Evolutionary conservation across 2,888 invertebrate species (phyloP).

Genomic region (Sylvicola cinctus): DNA sequence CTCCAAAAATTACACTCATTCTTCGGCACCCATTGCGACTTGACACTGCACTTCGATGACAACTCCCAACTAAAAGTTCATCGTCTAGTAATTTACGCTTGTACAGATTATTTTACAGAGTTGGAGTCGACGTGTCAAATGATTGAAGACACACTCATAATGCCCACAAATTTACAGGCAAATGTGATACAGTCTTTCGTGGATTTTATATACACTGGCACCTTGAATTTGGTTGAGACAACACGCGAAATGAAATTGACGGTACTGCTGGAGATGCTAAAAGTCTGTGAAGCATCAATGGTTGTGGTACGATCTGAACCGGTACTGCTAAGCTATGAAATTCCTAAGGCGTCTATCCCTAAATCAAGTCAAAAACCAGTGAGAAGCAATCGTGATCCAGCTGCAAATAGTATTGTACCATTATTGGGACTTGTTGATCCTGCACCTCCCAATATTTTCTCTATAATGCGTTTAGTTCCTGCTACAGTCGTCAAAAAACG

Average conservation of each 20-base stretch:
- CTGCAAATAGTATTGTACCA: too few relatives aligned
- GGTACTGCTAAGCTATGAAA: too few relatives aligned
- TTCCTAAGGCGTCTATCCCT: too few relatives aligned
- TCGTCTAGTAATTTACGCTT: constrained; percentile 62
- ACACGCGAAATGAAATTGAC: constrained; percentile 74
- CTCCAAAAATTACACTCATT: constrained; percentile 67
- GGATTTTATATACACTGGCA: constrained; percentile 77
- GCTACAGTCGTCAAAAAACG: too few relatives aligned
- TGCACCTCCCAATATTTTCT: too few relatives aligned
- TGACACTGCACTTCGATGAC: constrained; percentile 62
- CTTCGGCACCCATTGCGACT: constrained; percentile 66
- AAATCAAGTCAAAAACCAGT: too few relatives aligned
- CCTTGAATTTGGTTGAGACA: constrained; percentile 62
- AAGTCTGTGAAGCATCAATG: too few relatives aligned
- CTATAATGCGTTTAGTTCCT: too few relatives aligned
- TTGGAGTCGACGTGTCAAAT: constrained; percentile 51
- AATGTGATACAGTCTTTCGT: constrained; percentile 56
- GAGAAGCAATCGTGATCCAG: too few relatives aligned
- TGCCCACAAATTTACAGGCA: constrained; percentile 56
- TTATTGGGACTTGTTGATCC: too few relatives aligned
- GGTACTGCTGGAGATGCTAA: constrained; percentile 57
- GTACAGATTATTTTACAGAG: constrained; percentile 68
- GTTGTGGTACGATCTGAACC: too few relatives aligned
- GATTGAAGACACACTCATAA: constrained; percentile 47
- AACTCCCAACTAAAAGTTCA: constrained; percentile 61